Base-by-base conservation (phyloP, 2,797 vertebrate genomes). In the Sebastes hopkinsi region DNA sequence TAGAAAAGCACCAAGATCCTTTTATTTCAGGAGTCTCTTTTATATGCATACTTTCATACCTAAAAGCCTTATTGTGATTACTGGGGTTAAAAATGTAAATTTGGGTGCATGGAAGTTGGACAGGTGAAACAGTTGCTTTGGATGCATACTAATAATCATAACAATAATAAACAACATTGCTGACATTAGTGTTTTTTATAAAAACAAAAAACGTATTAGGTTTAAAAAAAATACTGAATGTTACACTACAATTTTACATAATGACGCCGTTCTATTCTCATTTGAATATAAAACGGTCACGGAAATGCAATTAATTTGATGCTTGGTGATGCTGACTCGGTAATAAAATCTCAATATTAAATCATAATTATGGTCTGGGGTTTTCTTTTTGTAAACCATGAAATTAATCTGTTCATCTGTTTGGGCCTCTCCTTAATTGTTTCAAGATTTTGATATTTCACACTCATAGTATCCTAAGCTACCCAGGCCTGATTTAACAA, bases 211-310 rank as follows among this genome's bases (percentile, higher is more conserved):
- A 66, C 34, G 0, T 20, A 71, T 76, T 66, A 1, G 3, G 2
- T 66, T 30, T 7, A 32, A 22, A 72, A 68, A 14, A 72, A 34
- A 72, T 10, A n/a, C 14, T 7, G 3, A 69, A 18, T n/a, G 5
- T 10, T 46, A 3, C 6, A 3, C 3, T n/a, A 59, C 13, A 62
- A 36, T 59, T 60, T n/a, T 20, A 46, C 23, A 54, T 38, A 30
- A 65, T 18, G 4, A 34, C 7, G 34, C 14, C 3, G 8, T 70
- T 77, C 18, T 34, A 1, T 38, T 54, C 58, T 74, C 20, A 74
- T 82, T 67, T 84, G 10, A 82, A 78, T 78, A 56, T 46, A 72
- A 75, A 73, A 75, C 3, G 12, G n/a, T 8, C 25, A 22, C 36
- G 7, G 4, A 52, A 67, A 83, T 74, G 25, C n/a, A 79, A 79